phyloP scores from a whole-genome alignment of 2,113 vertebrate species.

The Acrocephalus arundinaceus region DNA sequence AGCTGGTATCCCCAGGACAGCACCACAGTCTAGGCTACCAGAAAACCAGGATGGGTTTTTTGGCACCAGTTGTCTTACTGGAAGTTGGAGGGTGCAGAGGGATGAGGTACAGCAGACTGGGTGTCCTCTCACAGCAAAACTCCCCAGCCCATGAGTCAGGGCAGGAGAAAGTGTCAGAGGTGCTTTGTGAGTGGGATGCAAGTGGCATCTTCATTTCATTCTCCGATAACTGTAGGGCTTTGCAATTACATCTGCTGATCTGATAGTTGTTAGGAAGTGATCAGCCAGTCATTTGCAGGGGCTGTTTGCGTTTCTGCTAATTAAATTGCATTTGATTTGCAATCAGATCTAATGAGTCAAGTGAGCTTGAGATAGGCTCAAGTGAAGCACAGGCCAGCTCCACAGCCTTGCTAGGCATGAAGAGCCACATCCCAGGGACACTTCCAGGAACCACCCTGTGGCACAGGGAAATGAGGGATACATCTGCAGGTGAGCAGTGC shows the following conservation, averaged over 20 bases:
- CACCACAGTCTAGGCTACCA: neutral
- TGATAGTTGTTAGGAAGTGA: neutral
- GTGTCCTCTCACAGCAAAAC: neutral
- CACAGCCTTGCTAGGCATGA: neutral
- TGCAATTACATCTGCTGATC: neutral
- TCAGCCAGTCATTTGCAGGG: neutral
- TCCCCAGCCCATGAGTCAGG: neutral
- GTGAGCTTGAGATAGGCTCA: neutral
- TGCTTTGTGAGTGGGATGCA: neutral
- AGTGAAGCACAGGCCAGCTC: neutral
- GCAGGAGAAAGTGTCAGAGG: neutral
- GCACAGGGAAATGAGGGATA: neutral
- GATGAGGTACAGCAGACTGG: rapidly evolving
- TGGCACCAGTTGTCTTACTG: neutral
- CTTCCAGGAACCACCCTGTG: rapidly evolving
- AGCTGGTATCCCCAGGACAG: neutral
- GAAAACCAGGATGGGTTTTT: neutral
- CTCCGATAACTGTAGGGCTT: neutral
- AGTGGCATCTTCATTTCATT: neutral
- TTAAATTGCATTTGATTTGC: slow-evolving; percentile 22
- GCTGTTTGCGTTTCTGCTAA: neutral
- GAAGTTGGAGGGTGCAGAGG: neutral
- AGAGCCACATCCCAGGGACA: neutral
- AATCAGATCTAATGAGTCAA: neutral
- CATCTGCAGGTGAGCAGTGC: rapidly evolving